Conservation (phyloP, 2,113 vertebrate species). For the Dromiciops gliroides region DNA sequence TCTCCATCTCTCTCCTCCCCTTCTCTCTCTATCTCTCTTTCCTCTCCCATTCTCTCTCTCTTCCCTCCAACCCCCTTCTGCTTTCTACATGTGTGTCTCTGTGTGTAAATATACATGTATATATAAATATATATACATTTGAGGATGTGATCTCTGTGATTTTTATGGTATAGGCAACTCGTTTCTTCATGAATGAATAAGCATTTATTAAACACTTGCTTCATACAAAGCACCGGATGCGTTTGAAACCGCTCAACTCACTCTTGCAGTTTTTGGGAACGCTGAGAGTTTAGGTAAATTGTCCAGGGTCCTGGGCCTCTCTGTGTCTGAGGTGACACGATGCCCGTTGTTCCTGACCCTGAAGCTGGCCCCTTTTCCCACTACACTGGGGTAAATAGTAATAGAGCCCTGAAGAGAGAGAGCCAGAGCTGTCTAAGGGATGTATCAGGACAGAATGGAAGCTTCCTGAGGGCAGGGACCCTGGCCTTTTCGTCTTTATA, state of each 20-base stretch:
- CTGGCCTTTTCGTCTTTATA: not conserved
- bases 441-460: not conserved
- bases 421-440: too few species aligned
- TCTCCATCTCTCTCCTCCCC: too few species aligned
- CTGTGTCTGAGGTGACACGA: not conserved
- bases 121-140: not conserved
- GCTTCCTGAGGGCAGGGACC: not conserved
- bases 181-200: not conserved
- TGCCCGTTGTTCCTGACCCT: not conserved
- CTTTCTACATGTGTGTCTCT: not conserved
- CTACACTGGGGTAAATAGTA: not conserved
- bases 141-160: not conserved
- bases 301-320: too few species aligned
- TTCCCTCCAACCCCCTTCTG: too few species aligned
- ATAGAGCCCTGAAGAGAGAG: not conserved
- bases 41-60: too few species aligned
- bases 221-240: not conserved
- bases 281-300: too few species aligned
- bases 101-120: not conserved
- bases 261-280: too few species aligned
- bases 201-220: not conserved
- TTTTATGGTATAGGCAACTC: not conserved
- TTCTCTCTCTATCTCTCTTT: too few species aligned
- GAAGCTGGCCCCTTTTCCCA: not conserved
- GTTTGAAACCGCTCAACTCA: not conserved